These are phyloP conservation scores for Macrosiphum euphorbiae DNA, from an alignment of 2,888 invertebrate species.

Conservation along the genomic window DNA sequence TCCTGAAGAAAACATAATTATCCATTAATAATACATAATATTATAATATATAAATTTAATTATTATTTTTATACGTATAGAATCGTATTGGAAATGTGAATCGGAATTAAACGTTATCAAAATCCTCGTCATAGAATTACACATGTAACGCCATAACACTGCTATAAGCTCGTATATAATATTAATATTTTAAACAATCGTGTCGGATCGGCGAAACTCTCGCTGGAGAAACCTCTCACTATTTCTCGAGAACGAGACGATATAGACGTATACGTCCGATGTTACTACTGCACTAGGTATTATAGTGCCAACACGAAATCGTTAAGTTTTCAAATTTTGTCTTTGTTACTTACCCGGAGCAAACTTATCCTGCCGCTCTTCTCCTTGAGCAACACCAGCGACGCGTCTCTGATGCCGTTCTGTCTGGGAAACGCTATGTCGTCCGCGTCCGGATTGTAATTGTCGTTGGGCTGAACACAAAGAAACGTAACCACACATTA, in stretches of 20 bases:
- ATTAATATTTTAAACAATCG: not conserved
- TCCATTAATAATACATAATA: not conserved
- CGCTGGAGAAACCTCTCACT: not conserved
- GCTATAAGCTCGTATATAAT: not conserved
- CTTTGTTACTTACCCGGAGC: slow-evolving; percentile 75
- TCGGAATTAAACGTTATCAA: not conserved
- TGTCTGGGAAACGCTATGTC: slow-evolving; percentile 79
- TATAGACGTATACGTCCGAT: not conserved
- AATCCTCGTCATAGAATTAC: not conserved
- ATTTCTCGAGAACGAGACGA: not conserved
- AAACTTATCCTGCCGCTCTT: slow-evolving; percentile 89
- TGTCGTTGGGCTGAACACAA: slow-evolving; percentile 77
- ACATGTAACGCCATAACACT: not conserved
- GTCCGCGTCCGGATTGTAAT: slow-evolving; percentile 77
- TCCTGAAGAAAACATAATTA: slow-evolving; percentile 73
- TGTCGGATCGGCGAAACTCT: not conserved
- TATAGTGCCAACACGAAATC: not conserved
- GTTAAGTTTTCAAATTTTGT: not conserved
- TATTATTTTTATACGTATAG: not conserved
- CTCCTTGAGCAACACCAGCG: slow-evolving; percentile 88
- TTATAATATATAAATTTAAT: not conserved
- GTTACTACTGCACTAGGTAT: not conserved
- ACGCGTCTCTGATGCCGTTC: slow-evolving; percentile 83
- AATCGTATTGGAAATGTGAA: not conserved
- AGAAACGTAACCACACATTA: not conserved